Conservation (phyloP, 1,140 invertebrate species). For the Drosophila lowei region DNA sequence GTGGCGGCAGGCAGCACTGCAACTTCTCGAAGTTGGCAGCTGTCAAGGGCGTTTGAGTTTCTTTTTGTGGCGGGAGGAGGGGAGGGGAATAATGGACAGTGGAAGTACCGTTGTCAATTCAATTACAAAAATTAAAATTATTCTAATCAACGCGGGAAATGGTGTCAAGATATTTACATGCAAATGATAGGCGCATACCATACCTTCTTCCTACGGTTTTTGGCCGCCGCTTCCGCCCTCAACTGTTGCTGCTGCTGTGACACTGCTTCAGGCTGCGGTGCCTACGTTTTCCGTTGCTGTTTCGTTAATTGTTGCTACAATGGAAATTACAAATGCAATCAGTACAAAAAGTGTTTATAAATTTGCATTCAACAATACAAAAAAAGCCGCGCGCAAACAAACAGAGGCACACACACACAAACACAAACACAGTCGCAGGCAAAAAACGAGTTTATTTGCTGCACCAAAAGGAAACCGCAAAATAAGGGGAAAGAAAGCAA, state of each 20-base stretch:
- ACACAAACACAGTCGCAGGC: constrained; percentile 20
- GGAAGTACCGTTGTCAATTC: too few relatives aligned
- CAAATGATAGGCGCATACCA: constrained; percentile 4
- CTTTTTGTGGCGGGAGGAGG: neutral
- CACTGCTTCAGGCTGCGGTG: constrained; percentile 15
- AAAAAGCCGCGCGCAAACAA: constrained; percentile 60
- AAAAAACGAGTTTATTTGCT: constrained; percentile 44
- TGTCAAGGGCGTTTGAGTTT: constrained; percentile 71
- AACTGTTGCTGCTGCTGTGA: constrained; percentile 47
- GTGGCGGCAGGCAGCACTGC: constrained; percentile 28
- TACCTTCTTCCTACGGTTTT: constrained; percentile 51
- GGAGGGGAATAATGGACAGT: too few relatives aligned
- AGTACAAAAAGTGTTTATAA: neutral
- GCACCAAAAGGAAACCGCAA: constrained; percentile 50
- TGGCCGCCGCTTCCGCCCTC: constrained; percentile 46
- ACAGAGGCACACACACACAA: constrained; percentile 39
- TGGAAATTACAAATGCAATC: constrained; percentile 13
- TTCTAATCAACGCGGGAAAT: constrained; percentile 3
- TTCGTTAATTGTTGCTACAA: constrained; percentile 3
- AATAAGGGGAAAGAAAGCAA: too few relatives aligned
- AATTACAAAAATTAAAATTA: neutral
- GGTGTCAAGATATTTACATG: neutral
- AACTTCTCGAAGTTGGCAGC: constrained; percentile 35
- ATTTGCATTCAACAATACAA: constrained; percentile 24
- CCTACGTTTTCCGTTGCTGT: constrained; percentile 5